Percentiles rank a stretch among this genome's conserved stretches.
These are phyloP conservation scores for Sclerurus mexicanus DNA, from an alignment of 2,113 vertebrate species.

Conservation along the genomic window DNA sequence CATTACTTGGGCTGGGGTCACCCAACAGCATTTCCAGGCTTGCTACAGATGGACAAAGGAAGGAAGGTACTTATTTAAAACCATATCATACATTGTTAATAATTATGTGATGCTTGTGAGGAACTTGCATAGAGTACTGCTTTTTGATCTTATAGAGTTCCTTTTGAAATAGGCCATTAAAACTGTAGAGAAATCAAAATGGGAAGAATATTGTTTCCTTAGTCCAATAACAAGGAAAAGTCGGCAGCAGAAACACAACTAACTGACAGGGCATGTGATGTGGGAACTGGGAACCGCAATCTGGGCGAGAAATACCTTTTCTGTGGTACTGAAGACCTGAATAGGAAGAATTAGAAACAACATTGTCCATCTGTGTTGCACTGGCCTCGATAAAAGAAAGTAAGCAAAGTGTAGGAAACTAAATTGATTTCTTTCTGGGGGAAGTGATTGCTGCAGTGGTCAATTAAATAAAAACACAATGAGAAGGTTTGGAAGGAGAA, in stretches of 20 bases:
- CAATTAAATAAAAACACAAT: slow-evolving; percentile 53
- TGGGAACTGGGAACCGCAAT: neutral
- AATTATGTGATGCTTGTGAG: neutral
- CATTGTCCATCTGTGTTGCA: neutral
- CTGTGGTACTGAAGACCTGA: neutral
- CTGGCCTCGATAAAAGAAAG: neutral
- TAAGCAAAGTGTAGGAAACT: neutral
- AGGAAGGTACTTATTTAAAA: neutral
- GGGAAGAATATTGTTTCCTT: neutral
- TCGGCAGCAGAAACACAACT: neutral
- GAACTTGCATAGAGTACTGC: neutral
- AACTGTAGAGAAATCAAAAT: neutral
- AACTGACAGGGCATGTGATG: neutral
- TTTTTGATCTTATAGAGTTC: neutral
- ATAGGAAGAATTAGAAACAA: neutral
- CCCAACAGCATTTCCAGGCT: neutral
- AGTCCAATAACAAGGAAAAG: neutral
- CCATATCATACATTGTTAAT: neutral
- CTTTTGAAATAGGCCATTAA: neutral
- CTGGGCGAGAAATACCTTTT: neutral
- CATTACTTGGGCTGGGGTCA: neutral
- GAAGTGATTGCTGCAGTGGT: slow-evolving; percentile 37
- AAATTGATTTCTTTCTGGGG: slow-evolving; percentile 55
- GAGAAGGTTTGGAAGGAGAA: slow-evolving; percentile 32
- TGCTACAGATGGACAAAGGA: neutral